Base-by-base conservation (phyloP, 92 coral and sea anemone species). In the Montipora capitata region DNA sequence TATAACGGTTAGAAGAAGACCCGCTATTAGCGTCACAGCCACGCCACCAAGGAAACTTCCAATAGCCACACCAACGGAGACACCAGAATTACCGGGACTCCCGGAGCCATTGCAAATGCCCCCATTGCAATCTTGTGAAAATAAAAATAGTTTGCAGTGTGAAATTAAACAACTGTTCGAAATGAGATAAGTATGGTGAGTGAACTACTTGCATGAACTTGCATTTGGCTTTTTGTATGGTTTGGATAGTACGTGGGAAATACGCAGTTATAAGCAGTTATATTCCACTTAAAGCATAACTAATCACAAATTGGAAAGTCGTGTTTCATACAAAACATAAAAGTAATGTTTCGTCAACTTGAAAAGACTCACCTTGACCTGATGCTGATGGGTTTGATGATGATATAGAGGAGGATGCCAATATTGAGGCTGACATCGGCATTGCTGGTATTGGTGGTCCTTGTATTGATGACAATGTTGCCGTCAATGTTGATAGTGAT, bases 31-130 rank as follows among this genome's bases (percentile, higher is more conserved):
- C 18, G 65, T 35, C 41, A 80, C 65, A 41, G 48, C 62, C 4
- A 40, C 85, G 6, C 85, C 85, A 2, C 67, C 85, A 80, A 80
- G 35, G 66, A 80, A 80, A 40, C 85, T 27, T 14, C 85, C 85
- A 74, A 80, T 9, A 18, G 67, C 75, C 40, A 80, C 1, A 15
- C 76, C 76, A 6, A 68, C 38, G 10, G 76, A 20, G 76, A 39
- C 48, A 18, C 18, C 35, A 15, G 67, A 38, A 3, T 40, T 5
- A 18, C 18, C 35, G n/a, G 67, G 15, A 3, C 52, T 5, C 10
- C 67, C 9, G 7, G 77, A 10, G 5, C 16, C 15, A 14, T 48
- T 48, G 52, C 52, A 48, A 5, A 48, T 48, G 76, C 39, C 15
- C 56, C 71, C 65, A 9, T 40, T 20, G 6, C 58, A 9, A 62